Base-by-base conservation (phyloP, 2,113 vertebrate genomes). In the Nerophis ophidion region DNA sequence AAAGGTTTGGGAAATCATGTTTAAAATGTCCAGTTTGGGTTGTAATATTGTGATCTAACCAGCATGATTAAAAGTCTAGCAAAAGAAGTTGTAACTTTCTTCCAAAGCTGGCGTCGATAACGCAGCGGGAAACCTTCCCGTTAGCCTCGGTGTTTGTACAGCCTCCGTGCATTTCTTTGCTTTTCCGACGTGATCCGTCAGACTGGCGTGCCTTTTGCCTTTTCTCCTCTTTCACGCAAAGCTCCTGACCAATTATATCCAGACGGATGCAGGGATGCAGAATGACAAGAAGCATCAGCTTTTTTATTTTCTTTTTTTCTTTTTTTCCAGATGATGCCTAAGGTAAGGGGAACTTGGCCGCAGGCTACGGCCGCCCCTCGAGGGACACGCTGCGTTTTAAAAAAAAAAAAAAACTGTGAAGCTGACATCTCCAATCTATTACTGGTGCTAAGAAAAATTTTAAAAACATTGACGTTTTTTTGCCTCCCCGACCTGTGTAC, bases 231-330 rank as follows among this genome's bases (percentile, higher is more conserved):
- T 91, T 90, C 60, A 89, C 89, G 69, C 92, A 93, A 93, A 92
- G 90, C 93, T 94, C 93, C 93, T 94, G 91, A 92, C 95, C 95
- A 97, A 96, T 98, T 98, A 97, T 97, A 98, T 97, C 94, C 93
- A 93, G 95, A 96, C 92, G 91, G 95, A 96, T 94, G 94, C 93
- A 93, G 90, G 93, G 95, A 97, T 96, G 93, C 94, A 94, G 94
- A 95, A 95, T 95, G 95, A 97, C 94, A 95, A 91, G 91, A 95
- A 97, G 94, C 94, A 96, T 97, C 93, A 96, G 93, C 89, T 91
- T 75, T 85, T 84, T 85, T 92, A 93, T 54, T 54, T 54, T 50
- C 4, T 54, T 36, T n/a, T 9, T 5, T 15, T 11, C 3, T 38
- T 36, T 15, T 33, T 14, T 5, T 92, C 90, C 90, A 91, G 90